Base-by-base conservation (phyloP, 2,888 invertebrate genomes). In the Leptarthrus brevirostris region DNA sequence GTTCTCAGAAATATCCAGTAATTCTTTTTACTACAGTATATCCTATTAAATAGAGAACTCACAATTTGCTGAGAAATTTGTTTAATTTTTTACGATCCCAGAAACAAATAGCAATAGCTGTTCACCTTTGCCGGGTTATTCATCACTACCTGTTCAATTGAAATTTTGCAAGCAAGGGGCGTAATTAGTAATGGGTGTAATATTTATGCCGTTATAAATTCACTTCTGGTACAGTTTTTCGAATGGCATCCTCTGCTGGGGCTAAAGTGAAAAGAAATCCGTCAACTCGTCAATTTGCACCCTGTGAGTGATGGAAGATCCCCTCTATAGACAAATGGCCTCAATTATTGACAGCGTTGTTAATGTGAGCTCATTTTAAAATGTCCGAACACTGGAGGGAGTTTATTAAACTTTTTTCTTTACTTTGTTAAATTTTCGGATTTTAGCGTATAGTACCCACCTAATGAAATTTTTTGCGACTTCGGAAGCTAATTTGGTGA, bases 311-410 rank as follows among this genome's bases (percentile, higher is more conserved):
- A 24, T 66, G 47, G 24, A 5, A 26, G n/a, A 66, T 24, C n/a
- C 47, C 2, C 44, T 49, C 52, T 22, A 52, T 40, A 72, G 74
- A 74, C 64, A 66, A 74, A 74, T 74, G 53, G 44, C 71, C 71
- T 74, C 61, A 74, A 74, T 74, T 74, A 74, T 74, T 58, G 58
- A 75, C 74, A 44, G 72, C 61, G 72, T 75, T 75, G 72, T 75
- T 75, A 75, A 75, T 75, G 72, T 69, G 72, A 24, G 58, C 52
- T 69, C 74, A 75, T 75, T 75, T 66, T 72, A 58, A 72, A 75
- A 75, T 72, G 72, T 75, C 74, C 74, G 66, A 8, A 30, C 30
- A 5, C 40, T n/a, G 8, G 36, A 36, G 36, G 58, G 18, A 36
- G 58, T 36, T 58, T 58, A 58, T 58, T 34, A 58, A 58, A 58